Conservation (phyloP, 1,140 invertebrate genomes). For the Drosophila nikananu region DNA sequence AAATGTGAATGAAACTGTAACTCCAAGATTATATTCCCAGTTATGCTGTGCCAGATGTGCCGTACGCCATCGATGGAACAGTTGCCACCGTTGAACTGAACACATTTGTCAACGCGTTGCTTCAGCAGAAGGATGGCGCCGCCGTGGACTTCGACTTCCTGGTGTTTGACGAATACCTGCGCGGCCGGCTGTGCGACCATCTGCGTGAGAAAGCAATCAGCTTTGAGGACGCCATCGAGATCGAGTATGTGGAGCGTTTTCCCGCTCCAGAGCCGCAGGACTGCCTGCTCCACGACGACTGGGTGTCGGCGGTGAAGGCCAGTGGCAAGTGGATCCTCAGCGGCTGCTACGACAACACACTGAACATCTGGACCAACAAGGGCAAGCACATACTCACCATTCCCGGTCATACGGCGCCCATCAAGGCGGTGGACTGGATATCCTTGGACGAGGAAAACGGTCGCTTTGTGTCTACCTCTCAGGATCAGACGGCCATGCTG, state of each 20-base stretch:
- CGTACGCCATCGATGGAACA: slow-evolving; percentile 91
- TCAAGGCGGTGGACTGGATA: slow-evolving; percentile 96
- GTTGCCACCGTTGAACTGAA: slow-evolving; percentile 91
- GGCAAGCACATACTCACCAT: slow-evolving; percentile 94
- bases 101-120: slow-evolving; percentile 91
- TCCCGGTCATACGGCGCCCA: slow-evolving; percentile 93
- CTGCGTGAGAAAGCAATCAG: slow-evolving; percentile 89
- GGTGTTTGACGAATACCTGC: slow-evolving; percentile 92
- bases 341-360: slow-evolving; percentile 97
- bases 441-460: slow-evolving; percentile 88
- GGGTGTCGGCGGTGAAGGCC: slow-evolving; percentile 94
- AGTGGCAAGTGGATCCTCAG: slow-evolving; percentile 93
- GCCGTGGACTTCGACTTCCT: slow-evolving; percentile 95
- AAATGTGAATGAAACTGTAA: slow-evolving; percentile 86
- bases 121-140: slow-evolving; percentile 86
- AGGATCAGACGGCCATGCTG: slow-evolving; percentile 96
- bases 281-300: slow-evolving; percentile 97
- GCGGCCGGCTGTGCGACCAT: slow-evolving; percentile 87
- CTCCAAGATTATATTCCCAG: slow-evolving; percentile 86
- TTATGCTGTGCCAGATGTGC: slow-evolving; percentile 94
- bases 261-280: slow-evolving; percentile 96
- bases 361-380: slow-evolving; percentile 95
- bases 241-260: slow-evolving; percentile 96
- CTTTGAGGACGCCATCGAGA: slow-evolving; percentile 91
- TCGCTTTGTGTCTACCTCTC: slow-evolving; percentile 94